A percentile compares a stretch with the other conserved stretches of the same genome.
These are phyloP conservation scores for Nerophis ophidion DNA, from an alignment of 2,113 vertebrate species.

Conservation along the genomic window DNA sequence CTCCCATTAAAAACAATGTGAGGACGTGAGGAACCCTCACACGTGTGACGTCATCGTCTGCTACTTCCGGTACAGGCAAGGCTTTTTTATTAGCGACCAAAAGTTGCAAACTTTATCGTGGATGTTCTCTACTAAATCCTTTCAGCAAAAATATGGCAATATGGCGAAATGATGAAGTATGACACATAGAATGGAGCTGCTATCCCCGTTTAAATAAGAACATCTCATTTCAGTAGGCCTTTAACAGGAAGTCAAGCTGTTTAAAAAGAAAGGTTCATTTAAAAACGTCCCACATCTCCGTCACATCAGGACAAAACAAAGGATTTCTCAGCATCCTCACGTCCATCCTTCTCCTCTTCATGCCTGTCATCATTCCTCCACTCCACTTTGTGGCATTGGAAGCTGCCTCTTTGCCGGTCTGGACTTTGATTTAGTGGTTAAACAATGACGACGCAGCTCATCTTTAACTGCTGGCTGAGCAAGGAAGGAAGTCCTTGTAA, in stretches of 20 bases:
- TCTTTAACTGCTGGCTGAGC: constrained; percentile 54
- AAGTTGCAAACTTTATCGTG: too few relatives aligned
- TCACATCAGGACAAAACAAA: background rate
- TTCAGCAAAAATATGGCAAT: too few relatives aligned
- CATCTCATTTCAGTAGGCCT: too few relatives aligned
- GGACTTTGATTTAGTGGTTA: constrained; percentile 51
- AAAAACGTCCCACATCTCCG: constrained; percentile 4
- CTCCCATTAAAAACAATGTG: too few relatives aligned
- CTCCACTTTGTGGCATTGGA: constrained; percentile 3
- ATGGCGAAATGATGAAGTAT: too few relatives aligned
- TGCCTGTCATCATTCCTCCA: constrained; percentile 18
- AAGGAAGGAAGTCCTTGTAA: constrained; percentile 41
- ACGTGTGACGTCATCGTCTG: too few relatives aligned
- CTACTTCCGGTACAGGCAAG: too few relatives aligned
- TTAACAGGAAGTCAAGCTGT: constrained; percentile 28
- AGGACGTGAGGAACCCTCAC: too few relatives aligned
- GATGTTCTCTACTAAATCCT: too few relatives aligned
- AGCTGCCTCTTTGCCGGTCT: constrained; percentile 23
- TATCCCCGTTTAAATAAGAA: too few relatives aligned
- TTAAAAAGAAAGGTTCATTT: constrained; percentile 27
- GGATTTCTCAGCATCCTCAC: background rate
- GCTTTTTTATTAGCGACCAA: too few relatives aligned
- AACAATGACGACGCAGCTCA: constrained; percentile 51
- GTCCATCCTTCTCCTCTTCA: constrained; percentile 5
- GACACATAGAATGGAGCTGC: too few relatives aligned